Conservation (phyloP, 1,140 invertebrate genomes). For the Bombus impatiens region DNA sequence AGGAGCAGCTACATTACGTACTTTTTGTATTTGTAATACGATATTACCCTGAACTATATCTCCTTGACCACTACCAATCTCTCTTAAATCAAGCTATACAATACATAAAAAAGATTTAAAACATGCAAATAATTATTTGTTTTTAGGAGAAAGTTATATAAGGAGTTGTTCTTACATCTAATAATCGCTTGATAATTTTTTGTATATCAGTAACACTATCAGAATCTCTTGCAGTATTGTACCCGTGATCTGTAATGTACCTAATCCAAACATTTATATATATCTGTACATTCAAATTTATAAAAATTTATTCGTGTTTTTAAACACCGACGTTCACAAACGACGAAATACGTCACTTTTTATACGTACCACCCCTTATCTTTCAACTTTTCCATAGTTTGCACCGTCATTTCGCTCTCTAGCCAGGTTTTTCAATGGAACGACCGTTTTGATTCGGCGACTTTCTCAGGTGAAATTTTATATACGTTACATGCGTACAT, state of each 20-base stretch:
- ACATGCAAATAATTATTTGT: slow-evolving; percentile 3
- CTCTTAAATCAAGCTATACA: slow-evolving; percentile 90
- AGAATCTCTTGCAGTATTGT: slow-evolving; percentile 86
- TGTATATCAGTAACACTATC: slow-evolving; percentile 85
- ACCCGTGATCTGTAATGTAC: slow-evolving; percentile 87
- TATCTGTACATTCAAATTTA: slow-evolving; percentile 57
- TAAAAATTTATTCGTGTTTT: slow-evolving; percentile 51
- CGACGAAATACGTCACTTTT: slow-evolving; percentile 41
- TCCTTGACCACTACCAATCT: slow-evolving; percentile 87
- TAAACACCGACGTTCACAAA: slow-evolving; percentile 54
- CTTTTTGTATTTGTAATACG: slow-evolving; percentile 93
- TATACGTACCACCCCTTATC: slow-evolving; percentile 84
- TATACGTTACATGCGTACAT: slow-evolving; percentile 31
- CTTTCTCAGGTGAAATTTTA: slow-evolving; percentile 37
- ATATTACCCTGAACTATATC: slow-evolving; percentile 86
- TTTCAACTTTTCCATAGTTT: slow-evolving; percentile 80
- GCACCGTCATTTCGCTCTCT: slow-evolving; percentile 13
- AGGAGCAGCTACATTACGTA: slow-evolving; percentile 94
- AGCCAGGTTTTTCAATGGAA: slow-evolving; percentile 5
- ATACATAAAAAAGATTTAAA: slow-evolving; percentile 11
- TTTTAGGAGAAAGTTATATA: neutral
- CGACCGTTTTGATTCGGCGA: neutral
- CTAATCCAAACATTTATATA: slow-evolving; percentile 80
- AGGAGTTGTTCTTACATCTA: slow-evolving; percentile 86
- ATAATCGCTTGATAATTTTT: slow-evolving; percentile 85